A percentile compares a stretch with the other conserved stretches of the same genome.
phyloP scores from a whole-genome alignment of 2,888 invertebrate species.

The Pecten maximus region DNA sequence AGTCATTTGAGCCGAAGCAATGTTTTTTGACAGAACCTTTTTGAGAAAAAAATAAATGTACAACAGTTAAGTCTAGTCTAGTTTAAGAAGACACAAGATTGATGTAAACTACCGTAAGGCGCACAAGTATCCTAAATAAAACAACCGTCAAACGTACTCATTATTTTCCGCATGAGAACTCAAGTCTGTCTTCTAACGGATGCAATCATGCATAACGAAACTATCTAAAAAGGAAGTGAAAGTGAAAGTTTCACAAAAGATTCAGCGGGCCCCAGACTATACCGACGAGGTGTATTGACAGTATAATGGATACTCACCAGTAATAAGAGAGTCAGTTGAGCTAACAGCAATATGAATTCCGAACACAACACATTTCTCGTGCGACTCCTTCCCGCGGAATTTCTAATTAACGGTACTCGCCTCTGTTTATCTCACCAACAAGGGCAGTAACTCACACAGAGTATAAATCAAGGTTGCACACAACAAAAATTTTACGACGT shows the following conservation, averaged over 20 bases:
- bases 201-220: neutral
- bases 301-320: neutral
- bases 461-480: neutral
- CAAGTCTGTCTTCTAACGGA: neutral
- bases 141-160: too few species aligned
- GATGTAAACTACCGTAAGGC: neutral
- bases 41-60: too few species aligned
- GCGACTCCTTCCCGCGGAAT: neutral
- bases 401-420: slow-evolving; percentile 15
- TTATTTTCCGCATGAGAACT: too few species aligned
- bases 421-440: slow-evolving; percentile 12
- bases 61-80: too few species aligned
- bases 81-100: neutral
- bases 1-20: too few species aligned
- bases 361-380: neutral
- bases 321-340: neutral
- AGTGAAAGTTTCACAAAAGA: neutral
- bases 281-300: neutral
- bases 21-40: too few species aligned
- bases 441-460: neutral
- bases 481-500: neutral
- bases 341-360: neutral
- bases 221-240: neutral
- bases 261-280: neutral
- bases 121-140: neutral